phyloP scores from a whole-genome alignment of 2,113 vertebrate genomes.

The Chaetodon trifascialis region DNA sequence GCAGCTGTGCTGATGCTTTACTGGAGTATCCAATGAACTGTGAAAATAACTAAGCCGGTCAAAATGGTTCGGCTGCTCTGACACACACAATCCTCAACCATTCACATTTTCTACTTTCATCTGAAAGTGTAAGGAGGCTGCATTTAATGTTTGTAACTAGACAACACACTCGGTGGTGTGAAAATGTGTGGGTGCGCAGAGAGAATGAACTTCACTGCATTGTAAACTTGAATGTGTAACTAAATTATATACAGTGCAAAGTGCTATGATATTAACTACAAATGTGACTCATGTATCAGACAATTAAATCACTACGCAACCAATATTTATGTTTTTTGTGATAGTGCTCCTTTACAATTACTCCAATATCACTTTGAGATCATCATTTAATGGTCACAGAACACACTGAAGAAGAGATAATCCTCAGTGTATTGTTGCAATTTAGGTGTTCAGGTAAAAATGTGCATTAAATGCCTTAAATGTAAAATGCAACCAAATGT shows the following conservation, averaged over 20 bases:
- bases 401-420: too few relatives aligned
- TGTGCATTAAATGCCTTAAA: constrained; percentile 1
- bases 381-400: neutral
- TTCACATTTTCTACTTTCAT: constrained; percentile 23
- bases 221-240: constrained; percentile 15
- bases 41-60: neutral
- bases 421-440: too few relatives aligned
- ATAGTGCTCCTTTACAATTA: neutral
- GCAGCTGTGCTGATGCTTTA: neutral
- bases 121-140: neutral
- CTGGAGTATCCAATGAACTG: neutral
- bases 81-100: neutral
- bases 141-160: constrained; percentile 16
- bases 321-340: neutral
- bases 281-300: neutral
- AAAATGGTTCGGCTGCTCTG: neutral
- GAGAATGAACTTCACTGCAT: constrained; percentile 22
- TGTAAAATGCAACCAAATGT: neutral
- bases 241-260: neutral
- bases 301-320: neutral
- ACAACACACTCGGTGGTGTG: constrained; percentile 16
- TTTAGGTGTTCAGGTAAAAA: neutral
- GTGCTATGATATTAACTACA: neutral
- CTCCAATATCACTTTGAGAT: neutral
- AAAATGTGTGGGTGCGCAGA: constrained; percentile 15